Evolutionary conservation across 2,113 vertebrate genomes (phyloP).

Genomic region (Falcunculus frontatus): DNA sequence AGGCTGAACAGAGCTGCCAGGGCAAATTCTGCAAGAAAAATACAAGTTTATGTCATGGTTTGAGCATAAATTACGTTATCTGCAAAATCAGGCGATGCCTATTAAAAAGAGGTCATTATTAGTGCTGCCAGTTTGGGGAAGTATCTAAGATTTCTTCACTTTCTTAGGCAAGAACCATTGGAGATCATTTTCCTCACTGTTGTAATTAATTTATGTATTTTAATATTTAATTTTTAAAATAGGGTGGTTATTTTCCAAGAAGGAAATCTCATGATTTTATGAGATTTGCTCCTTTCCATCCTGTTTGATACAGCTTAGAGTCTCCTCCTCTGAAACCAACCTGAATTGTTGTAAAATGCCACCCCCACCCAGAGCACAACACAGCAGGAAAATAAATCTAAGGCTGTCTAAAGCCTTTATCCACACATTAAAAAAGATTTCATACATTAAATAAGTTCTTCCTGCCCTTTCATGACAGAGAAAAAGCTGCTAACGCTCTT

Average conservation of each 20-base stretch:
- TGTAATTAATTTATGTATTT: not conserved
- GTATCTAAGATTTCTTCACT: not conserved
- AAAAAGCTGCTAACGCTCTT: not conserved
- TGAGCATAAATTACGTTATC: not conserved
- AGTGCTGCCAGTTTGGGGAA: not conserved
- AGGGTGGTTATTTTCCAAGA: not conserved
- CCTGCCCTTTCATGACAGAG: accelerated
- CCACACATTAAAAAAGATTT: not conserved
- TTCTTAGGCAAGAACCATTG: not conserved
- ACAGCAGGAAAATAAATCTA: not conserved
- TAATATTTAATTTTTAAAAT: not conserved
- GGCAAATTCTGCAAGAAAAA: conserved; percentile 74
- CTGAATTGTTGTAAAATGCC: not conserved
- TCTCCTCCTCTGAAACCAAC: not conserved
- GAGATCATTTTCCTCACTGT: not conserved
- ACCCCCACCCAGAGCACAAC: not conserved
- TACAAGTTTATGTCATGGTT: accelerated
- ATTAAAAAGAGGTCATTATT: not conserved
- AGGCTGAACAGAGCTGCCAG: conserved; percentile 88
- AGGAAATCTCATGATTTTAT: not conserved
- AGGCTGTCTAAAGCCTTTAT: not conserved
- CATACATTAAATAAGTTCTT: not conserved
- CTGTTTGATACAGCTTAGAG: not conserved
- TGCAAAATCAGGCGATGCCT: not conserved
- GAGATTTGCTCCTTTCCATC: not conserved